These are phyloP conservation scores for Leptonema lineaticorne DNA, from an alignment of 1,140 invertebrate genomes.

Conservation along the genomic window DNA sequence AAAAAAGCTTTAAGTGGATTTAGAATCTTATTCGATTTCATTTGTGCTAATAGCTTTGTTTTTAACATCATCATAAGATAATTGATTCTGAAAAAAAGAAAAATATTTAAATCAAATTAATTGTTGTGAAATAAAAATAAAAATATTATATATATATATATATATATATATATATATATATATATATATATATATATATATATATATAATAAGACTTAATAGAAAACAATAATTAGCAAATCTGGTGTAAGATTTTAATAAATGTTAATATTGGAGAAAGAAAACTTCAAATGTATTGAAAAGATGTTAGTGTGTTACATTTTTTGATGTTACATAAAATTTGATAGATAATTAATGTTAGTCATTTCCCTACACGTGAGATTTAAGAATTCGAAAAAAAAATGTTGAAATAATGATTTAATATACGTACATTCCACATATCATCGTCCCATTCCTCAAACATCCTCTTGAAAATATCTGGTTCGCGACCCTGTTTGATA, in stretches of 20 bases:
- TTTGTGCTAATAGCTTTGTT: constrained; percentile 32
- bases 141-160: background rate
- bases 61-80: constrained; percentile 38
- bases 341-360: too few relatives aligned
- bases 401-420: background rate
- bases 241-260: too few relatives aligned
- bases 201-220: too few relatives aligned
- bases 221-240: too few relatives aligned
- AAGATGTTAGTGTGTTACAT: too few relatives aligned
- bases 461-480: constrained; percentile 65
- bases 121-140: constrained; percentile 1
- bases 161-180: background rate
- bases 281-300: too few relatives aligned
- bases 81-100: constrained; percentile 37
- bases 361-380: too few relatives aligned
- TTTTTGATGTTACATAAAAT: too few relatives aligned
- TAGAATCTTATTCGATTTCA: constrained; percentile 26
- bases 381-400: too few relatives aligned
- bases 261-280: too few relatives aligned
- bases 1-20: background rate
- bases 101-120: constrained; percentile 2
- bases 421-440: constrained; percentile 60
- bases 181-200: too few relatives aligned
- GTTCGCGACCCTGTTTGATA: constrained; percentile 69
- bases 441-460: constrained; percentile 70